Evolutionary conservation across 2,888 invertebrate species (phyloP), one percentile per base, ranked within the genome.

Genomic region (Phengaris arion): DNA sequence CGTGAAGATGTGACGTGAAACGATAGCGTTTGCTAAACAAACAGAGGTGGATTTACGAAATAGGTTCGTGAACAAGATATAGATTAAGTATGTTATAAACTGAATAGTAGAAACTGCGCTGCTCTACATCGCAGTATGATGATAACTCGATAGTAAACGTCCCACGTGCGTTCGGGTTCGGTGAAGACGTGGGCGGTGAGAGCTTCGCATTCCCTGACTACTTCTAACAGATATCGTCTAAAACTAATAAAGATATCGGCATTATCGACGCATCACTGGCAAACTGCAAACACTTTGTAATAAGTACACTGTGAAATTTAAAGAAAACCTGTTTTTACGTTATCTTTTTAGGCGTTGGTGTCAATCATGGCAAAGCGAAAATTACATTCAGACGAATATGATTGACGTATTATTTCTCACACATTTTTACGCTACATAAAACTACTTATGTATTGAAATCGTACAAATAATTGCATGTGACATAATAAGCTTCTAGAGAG

Each of bases 81-180:
- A 22, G 15, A 59, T 35, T 2, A 59, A 22, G 10, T 59, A 22
- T 15, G 15, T 59, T 59, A 59, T 22, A 64, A 52, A 68, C 10
- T 22, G 64, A 35, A 87, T 89, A 89, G 12, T 35, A 64, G 35
- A 64, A 64, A 64, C 35, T 64, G 8, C 8, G 52, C 12, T 52
- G 72, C 35, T 72, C 72, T 52, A 72, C 54, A 72, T 72, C 15
- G 48, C 35, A 90, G 89, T 90, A 88, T 86, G 82, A 84, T 87
- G 89, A 92, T 91, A 89, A 91, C 35, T 64, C 64, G 89, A 92
- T 91, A 91, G 87, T 86, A 87, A 86, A 87, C 88, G 86, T 83
- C 87, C 87, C 87, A 91, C 89, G 87, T 88, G 88, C 81, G 48
- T 48, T 48, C 48, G 75, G 76, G 75, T 79, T 78, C 77, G 77